A percentile compares a stretch with the other conserved stretches of the same genome.
Conservation (phyloP, 2,797 vertebrate genomes). For the Sebastes kiyomatsui region DNA sequence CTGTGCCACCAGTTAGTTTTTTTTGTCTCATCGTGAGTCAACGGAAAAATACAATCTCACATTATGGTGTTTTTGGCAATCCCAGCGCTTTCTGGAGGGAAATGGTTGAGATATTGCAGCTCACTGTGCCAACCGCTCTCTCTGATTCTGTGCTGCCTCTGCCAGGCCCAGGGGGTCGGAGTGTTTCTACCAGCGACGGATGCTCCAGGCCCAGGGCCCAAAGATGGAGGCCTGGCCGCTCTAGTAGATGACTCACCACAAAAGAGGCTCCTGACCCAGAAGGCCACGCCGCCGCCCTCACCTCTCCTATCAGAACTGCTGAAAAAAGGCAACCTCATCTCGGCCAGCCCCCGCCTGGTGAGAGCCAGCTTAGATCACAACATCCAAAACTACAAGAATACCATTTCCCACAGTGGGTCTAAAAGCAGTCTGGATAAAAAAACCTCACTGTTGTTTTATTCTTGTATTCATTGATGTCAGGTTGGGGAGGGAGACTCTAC, state of each 20-base stretch:
- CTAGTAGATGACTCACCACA: constrained; percentile 95
- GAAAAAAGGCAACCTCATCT: constrained; percentile 97
- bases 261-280: constrained; percentile 95
- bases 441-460: not conserved
- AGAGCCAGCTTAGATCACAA: not conserved
- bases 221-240: constrained; percentile 89
- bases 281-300: constrained; percentile 96
- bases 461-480: constrained; percentile 47
- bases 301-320: constrained; percentile 98
- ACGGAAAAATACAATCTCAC: not conserved
- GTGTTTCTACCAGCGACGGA: constrained; percentile 86
- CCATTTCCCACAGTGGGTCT: not conserved
- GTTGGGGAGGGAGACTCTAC: constrained; percentile 80
- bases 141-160: constrained; percentile 57
- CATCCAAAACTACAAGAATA: not conserved
- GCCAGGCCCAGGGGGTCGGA: constrained; percentile 88
- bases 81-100: not conserved
- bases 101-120: not conserved
- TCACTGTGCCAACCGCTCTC: not conserved
- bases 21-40: not conserved
- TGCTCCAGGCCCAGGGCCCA: constrained; percentile 77
- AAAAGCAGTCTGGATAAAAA: not conserved
- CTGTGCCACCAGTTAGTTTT: not conserved
- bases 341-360: constrained; percentile 90
- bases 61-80: not conserved